phyloP scores from a whole-genome alignment of 2,888 invertebrate genomes.

The Mayetiola destructor region DNA sequence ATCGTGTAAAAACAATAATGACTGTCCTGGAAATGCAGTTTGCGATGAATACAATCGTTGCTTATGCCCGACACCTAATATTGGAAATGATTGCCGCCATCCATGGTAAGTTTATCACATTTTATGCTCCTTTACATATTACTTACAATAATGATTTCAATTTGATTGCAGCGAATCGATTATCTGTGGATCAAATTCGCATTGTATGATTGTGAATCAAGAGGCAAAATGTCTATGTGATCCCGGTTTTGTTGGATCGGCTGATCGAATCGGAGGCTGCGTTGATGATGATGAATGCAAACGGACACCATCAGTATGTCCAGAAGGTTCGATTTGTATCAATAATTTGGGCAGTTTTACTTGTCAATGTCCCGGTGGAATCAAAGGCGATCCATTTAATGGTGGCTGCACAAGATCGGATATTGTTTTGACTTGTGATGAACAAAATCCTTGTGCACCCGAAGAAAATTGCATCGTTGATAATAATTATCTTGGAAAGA shows the following conservation, averaged over 20 bases:
- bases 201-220: constrained; percentile 73
- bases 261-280: constrained; percentile 50
- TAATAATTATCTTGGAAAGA: constrained; percentile 52
- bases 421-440: constrained; percentile 53
- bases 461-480: constrained; percentile 78
- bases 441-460: constrained; percentile 59
- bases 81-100: constrained; percentile 85
- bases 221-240: constrained; percentile 72
- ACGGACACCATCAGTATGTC: constrained; percentile 53
- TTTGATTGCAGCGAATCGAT: constrained; percentile 51
- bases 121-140: constrained; percentile 15
- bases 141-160: constrained; percentile 16
- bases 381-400: constrained; percentile 63
- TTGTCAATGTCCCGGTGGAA: constrained; percentile 77
- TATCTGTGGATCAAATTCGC: constrained; percentile 80
- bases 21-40: constrained; percentile 81
- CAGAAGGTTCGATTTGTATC: constrained; percentile 70
- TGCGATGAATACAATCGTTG: constrained; percentile 67
- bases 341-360: constrained; percentile 74
- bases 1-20: constrained; percentile 55
- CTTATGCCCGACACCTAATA: constrained; percentile 78
- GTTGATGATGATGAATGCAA: constrained; percentile 81
- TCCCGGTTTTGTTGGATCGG: constrained; percentile 58
- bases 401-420: constrained; percentile 58
- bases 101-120: constrained; percentile 14